These are phyloP conservation scores for Champsocephalus esox DNA, from an alignment of 2,797 vertebrate genomes.

Conservation along the genomic window DNA sequence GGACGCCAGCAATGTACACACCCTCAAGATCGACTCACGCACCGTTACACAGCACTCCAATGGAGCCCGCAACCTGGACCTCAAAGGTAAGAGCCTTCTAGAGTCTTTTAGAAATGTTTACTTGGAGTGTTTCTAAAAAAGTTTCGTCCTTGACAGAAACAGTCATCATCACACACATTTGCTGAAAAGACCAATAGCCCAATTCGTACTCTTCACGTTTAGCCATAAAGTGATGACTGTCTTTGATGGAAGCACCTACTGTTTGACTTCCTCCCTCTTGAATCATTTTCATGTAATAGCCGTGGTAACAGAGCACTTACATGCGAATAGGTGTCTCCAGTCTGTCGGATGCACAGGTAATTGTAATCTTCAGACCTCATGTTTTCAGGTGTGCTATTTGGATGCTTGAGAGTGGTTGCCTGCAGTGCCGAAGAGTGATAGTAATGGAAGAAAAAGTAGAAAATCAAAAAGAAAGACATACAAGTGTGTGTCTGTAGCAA, in stretches of 20 bases:
- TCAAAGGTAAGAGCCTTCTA: slow-evolving; percentile 87
- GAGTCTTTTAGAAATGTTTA: background rate
- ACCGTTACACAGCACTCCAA: slow-evolving; percentile 97
- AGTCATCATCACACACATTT: background rate
- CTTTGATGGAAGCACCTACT: slow-evolving; percentile 48
- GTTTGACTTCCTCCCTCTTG: slow-evolving; percentile 34
- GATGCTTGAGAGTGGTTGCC: slow-evolving; percentile 14
- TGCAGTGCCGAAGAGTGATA: slow-evolving; percentile 12
- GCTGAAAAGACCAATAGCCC: background rate
- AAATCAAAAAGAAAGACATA: slow-evolving; percentile 6
- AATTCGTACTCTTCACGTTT: slow-evolving; percentile 42
- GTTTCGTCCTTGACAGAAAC: background rate
- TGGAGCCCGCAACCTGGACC: slow-evolving; percentile 93
- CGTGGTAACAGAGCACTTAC: slow-evolving; percentile 52
- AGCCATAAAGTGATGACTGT: slow-evolving; percentile 16
- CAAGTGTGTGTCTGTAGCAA: background rate
- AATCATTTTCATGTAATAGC: slow-evolving; percentile 65
- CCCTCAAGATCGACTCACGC: slow-evolving; percentile 93
- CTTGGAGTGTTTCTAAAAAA: background rate
- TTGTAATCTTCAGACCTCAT: slow-evolving; percentile 27
- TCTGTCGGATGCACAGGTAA: slow-evolving; percentile 33
- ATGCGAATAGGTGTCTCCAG: slow-evolving; percentile 31
- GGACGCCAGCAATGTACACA: slow-evolving; percentile 92
- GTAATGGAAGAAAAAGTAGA: slow-evolving; percentile 12
- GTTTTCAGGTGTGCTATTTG: slow-evolving; percentile 32